These are phyloP conservation scores for Drosophila teissieri DNA, from an alignment of 1,140 invertebrate species.

Conservation along the genomic window DNA sequence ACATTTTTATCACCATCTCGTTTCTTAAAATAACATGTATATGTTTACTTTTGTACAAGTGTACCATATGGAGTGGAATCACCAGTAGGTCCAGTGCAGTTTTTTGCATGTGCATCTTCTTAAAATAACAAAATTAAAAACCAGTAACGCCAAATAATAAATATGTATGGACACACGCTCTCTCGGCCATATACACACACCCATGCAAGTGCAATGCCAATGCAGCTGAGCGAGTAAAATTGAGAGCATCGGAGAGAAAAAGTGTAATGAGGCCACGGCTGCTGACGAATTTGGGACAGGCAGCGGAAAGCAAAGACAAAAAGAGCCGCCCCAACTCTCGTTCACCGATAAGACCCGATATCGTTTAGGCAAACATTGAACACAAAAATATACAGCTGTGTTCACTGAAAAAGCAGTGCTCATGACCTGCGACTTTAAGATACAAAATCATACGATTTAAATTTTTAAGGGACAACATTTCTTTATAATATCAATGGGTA, in stretches of 20 bases:
- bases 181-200: slow-evolving; percentile 10
- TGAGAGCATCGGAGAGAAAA: slow-evolving; percentile 16
- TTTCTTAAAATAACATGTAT: too few relatives aligned
- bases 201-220: slow-evolving; percentile 25
- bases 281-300: slow-evolving; percentile 66
- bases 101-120: slow-evolving; percentile 37
- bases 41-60: neutral
- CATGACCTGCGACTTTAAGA: too few relatives aligned
- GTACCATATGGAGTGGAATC: neutral
- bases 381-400: too few relatives aligned
- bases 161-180: slow-evolving; percentile 53
- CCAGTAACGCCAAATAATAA: slow-evolving; percentile 56
- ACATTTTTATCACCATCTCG: too few relatives aligned
- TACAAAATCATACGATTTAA: too few relatives aligned
- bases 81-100: slow-evolving; percentile 39
- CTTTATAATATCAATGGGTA: too few relatives aligned
- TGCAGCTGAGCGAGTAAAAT: slow-evolving; percentile 38
- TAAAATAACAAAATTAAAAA: slow-evolving; percentile 31
- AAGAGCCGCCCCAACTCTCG: slow-evolving; percentile 49
- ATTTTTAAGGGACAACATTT: too few relatives aligned
- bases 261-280: slow-evolving; percentile 69
- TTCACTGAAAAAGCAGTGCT: too few relatives aligned
- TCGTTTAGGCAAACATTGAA: neutral
- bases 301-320: slow-evolving; percentile 21
- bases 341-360: slow-evolving; percentile 44